These are phyloP conservation scores for Calypte anna DNA, from an alignment of 2,113 vertebrate genomes.

Conservation along the genomic window DNA sequence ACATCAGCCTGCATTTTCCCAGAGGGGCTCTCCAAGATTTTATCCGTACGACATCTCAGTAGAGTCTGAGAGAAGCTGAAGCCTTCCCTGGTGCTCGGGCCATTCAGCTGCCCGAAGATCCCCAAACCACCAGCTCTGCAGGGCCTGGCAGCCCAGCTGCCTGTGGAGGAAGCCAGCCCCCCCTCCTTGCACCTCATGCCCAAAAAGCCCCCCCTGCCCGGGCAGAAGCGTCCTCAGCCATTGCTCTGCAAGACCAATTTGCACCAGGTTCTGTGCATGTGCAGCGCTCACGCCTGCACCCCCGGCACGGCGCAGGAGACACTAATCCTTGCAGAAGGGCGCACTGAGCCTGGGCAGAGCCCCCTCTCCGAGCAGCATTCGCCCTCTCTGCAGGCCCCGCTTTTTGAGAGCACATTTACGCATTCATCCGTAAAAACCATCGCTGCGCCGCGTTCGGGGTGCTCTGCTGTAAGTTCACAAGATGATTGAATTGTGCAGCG, in stretches of 20 bases:
- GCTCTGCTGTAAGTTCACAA: not conserved
- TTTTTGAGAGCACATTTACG: not conserved
- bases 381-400: not conserved
- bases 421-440: not conserved
- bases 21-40: not conserved
- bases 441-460: rapidly evolving
- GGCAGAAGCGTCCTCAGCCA: not conserved
- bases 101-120: not conserved
- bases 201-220: not conserved
- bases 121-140: no score
- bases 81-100: not conserved
- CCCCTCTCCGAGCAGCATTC: not conserved
- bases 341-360: rapidly evolving
- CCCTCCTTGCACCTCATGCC: not conserved
- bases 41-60: not conserved
- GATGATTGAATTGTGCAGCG: not conserved
- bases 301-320: rapidly evolving
- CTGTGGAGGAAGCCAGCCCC: not conserved
- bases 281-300: rapidly evolving
- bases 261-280: rapidly evolving
- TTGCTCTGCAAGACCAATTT: not conserved
- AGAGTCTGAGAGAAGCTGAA: not conserved
- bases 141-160: no score
- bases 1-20: not conserved
- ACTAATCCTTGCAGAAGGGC: not conserved